phyloP scores from a whole-genome alignment of 2,797 vertebrate genomes.

The Phrynocephalus guinanensis region DNA sequence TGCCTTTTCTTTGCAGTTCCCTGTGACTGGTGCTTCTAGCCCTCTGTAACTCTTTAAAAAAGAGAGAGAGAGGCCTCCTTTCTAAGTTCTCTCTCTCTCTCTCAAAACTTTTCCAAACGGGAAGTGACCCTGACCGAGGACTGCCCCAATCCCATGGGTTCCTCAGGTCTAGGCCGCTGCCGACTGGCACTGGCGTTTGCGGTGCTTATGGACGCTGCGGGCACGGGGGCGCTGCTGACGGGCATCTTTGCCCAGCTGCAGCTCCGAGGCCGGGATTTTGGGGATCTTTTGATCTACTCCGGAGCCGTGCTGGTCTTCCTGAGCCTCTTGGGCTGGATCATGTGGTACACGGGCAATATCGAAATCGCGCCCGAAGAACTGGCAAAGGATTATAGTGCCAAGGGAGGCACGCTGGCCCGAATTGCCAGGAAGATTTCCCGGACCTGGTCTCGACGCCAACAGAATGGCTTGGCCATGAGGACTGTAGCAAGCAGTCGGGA shows the following conservation, averaged over 20 bases:
- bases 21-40: not conserved
- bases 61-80: too few species aligned
- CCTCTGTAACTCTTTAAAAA: too few species aligned
- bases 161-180: conserved; percentile 80
- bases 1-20: not conserved
- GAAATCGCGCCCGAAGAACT: conserved; percentile 84
- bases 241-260: conserved; percentile 88
- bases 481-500: conserved; percentile 1
- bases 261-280: conserved; percentile 86
- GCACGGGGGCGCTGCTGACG: conserved; percentile 81
- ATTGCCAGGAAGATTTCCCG: conserved; percentile 77
- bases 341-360: conserved; percentile 95
- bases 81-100: too few species aligned
- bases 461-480: conserved; percentile 16
- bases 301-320: conserved; percentile 87
- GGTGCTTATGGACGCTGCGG: conserved; percentile 85
- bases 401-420: conserved; percentile 82
- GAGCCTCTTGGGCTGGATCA: conserved; percentile 89
- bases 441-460: conserved; percentile 32
- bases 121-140: not conserved
- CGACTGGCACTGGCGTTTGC: conserved; percentile 86
- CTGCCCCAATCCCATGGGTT: conserved; percentile 38
- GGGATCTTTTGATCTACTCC: conserved; percentile 89
- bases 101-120: too few species aligned
- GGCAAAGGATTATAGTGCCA: conserved; percentile 76